Evolutionary conservation across 92 coral and sea anemone species (phyloP).

Genomic region (Epizoanthus fatuus): DNA sequence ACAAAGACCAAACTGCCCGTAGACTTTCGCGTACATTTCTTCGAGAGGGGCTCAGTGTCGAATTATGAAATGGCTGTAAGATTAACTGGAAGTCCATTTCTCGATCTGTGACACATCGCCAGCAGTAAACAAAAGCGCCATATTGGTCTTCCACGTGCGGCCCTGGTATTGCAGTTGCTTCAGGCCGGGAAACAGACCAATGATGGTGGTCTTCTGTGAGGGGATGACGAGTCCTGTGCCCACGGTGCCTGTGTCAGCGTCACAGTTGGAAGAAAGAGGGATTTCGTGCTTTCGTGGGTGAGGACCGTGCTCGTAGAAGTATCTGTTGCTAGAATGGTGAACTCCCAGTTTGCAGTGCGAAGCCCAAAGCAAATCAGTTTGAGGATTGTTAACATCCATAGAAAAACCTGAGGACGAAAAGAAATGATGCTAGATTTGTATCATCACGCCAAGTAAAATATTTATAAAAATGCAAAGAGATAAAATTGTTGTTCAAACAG

Average conservation of each 20-base stretch:
- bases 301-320: slow-evolving; percentile 27
- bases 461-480: no score
- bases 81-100: slow-evolving; percentile 16
- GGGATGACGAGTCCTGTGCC: slow-evolving; percentile 27
- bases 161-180: not conserved
- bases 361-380: slow-evolving; percentile 5
- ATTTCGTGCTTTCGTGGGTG: slow-evolving; percentile 42
- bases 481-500: no score
- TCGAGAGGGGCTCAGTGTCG: no score
- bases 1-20: no score
- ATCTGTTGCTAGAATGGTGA: slow-evolving; percentile 4
- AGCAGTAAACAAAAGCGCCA: slow-evolving; percentile 28
- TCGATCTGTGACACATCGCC: slow-evolving; percentile 17
- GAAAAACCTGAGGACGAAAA: slow-evolving; percentile 11
- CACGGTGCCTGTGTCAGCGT: slow-evolving; percentile 28
- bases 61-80: no score
- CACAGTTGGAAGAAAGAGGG: slow-evolving; percentile 22
- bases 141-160: slow-evolving; percentile 2
- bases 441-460: not conserved
- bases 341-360: slow-evolving; percentile 24
- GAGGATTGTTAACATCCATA: not conserved
- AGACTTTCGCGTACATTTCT: no score
- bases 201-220: not conserved
- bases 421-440: no score
- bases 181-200: slow-evolving; percentile 21